Conservation (phyloP, 2,888 invertebrate species). For the Hydroisotoma schaefferi region DNA sequence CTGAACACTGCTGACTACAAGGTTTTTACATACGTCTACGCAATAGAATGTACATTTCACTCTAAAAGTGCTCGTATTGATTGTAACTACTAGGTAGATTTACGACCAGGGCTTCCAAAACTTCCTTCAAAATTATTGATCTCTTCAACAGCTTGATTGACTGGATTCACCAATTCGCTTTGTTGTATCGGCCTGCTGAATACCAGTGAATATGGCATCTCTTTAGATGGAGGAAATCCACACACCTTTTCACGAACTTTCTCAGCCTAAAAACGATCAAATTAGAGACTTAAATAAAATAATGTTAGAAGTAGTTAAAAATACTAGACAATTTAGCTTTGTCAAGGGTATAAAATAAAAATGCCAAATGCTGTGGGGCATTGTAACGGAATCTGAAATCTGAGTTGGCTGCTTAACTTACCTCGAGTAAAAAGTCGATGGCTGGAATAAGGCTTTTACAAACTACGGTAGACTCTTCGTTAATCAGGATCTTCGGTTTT, state of each 20-base stretch:
- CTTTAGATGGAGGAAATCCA: slow-evolving; percentile 6
- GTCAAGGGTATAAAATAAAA: neutral
- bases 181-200: neutral
- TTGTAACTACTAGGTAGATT: neutral
- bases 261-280: slow-evolving; percentile 10
- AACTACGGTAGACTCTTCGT: slow-evolving; percentile 25
- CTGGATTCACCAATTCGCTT: neutral
- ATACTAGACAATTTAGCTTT: neutral
- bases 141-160: neutral
- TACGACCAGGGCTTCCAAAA: neutral
- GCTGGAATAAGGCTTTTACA: slow-evolving; percentile 36
- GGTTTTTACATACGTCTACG: too few species aligned
- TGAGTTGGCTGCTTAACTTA: too few species aligned
- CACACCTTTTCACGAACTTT: slow-evolving; percentile 16
- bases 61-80: too few species aligned
- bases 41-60: too few species aligned
- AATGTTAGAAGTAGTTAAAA: neutral
- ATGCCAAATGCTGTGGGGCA: too few species aligned
- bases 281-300: neutral
- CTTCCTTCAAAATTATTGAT: neutral
- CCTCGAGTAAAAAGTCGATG: slow-evolving; percentile 40
- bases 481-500: slow-evolving; percentile 4
- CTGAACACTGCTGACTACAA: too few species aligned
- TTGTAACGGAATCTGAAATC: neutral
- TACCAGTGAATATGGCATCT: slow-evolving; percentile 2